These are phyloP conservation scores for Adineta ricciae DNA, from an alignment of 2,888 invertebrate genomes.

Conservation along the genomic window DNA sequence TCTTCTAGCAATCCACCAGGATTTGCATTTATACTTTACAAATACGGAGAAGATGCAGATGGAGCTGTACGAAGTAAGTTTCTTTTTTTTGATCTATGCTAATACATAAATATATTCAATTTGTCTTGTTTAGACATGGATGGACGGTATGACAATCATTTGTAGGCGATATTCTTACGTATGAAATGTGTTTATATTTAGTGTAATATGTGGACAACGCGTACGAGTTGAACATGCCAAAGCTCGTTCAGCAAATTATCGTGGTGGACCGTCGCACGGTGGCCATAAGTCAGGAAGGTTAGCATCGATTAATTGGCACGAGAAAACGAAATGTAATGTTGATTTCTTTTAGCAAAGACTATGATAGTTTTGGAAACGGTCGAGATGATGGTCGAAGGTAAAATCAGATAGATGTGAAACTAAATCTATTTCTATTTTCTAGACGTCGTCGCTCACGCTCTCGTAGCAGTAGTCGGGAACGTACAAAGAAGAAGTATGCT, in stretches of 20 bases:
- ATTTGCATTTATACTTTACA: conserved; percentile 45
- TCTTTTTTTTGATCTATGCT: neutral
- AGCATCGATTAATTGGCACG: neutral
- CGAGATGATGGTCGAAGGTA: neutral
- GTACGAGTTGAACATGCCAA: conserved; percentile 43
- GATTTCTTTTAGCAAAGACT: neutral
- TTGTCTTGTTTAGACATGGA: conserved; percentile 37
- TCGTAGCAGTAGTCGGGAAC: neutral
- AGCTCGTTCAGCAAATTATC: conserved; percentile 3
- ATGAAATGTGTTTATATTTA: conserved; percentile 31
- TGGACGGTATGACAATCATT: conserved; percentile 39
- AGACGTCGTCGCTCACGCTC: conserved; percentile 3
- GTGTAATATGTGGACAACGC: conserved; percentile 40
- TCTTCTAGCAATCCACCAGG: conserved; percentile 43
- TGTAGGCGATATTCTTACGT: neutral
- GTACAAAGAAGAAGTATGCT: conserved; percentile 15
- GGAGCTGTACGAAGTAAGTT: conserved; percentile 38
- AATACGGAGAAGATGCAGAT: conserved; percentile 45
- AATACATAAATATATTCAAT: too few relatives aligned
- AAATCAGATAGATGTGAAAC: neutral
- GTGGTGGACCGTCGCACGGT: neutral
- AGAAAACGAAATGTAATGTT: neutral
- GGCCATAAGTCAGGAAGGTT: neutral
- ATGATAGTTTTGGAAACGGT: neutral
- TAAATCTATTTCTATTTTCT: neutral